Evolutionary conservation across 2,888 invertebrate species (phyloP).

Genomic region (Apocheima hispidaria): DNA sequence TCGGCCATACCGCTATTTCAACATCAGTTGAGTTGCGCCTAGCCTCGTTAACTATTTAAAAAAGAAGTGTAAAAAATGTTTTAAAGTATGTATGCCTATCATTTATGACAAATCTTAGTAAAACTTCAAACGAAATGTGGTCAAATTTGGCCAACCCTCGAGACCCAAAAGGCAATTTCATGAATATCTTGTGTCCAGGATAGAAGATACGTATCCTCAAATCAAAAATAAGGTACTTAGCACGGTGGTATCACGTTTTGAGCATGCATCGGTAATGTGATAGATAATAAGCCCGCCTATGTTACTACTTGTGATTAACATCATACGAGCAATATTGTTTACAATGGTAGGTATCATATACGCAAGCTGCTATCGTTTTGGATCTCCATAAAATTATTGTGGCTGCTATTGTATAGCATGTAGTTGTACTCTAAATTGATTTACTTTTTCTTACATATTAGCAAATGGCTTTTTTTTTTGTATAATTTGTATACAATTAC

Average conservation of each 20-base stretch:
- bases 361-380: neutral
- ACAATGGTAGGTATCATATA: slow-evolving; percentile 36
- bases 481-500: too few species aligned
- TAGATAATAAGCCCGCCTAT: slow-evolving; percentile 46
- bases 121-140: too few species aligned
- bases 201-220: slow-evolving; percentile 2
- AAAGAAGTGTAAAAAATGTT: too few species aligned
- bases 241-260: slow-evolving; percentile 37
- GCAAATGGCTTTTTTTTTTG: too few species aligned
- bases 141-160: neutral
- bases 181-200: neutral
- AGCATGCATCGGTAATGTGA: slow-evolving; percentile 44
- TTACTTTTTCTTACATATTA: neutral
- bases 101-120: too few species aligned
- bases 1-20: too few species aligned
- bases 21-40: too few species aligned
- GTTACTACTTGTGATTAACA: slow-evolving; percentile 18
- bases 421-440: too few species aligned
- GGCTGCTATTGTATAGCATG: neutral
- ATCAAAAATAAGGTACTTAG: neutral
- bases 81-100: too few species aligned
- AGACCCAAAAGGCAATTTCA: neutral
- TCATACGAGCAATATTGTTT: slow-evolving; percentile 27
- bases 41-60: too few species aligned
- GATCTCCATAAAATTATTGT: neutral